phyloP scores from a whole-genome alignment of 37 sponge, comb jelly and placozoan species.

The Trichoplax adhaerens region DNA sequence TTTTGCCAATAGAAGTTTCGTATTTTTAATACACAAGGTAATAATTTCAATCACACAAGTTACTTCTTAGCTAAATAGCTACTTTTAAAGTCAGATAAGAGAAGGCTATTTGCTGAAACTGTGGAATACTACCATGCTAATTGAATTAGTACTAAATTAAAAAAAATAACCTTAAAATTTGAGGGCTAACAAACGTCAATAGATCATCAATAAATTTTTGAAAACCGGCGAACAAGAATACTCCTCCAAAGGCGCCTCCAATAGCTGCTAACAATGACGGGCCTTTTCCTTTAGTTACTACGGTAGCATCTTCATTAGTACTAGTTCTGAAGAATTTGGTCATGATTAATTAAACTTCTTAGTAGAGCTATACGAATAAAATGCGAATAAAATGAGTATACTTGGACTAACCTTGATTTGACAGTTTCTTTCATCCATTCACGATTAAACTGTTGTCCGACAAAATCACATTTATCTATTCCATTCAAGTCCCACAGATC shows the following conservation, averaged over 20 bases:
- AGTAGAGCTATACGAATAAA: too few species aligned
- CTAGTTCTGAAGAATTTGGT: neutral
- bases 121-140: too few species aligned
- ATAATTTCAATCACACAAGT: too few species aligned
- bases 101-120: too few species aligned
- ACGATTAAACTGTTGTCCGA: slow-evolving; percentile 34
- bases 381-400: neutral
- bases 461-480: slow-evolving; percentile 34
- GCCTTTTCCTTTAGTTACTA: too few species aligned
- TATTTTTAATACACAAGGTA: too few species aligned
- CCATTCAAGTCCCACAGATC: slow-evolving; percentile 49
- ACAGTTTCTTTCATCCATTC: slow-evolving; percentile 42
- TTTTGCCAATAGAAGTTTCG: neutral
- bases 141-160: neutral
- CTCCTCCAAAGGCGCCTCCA: slow-evolving; percentile 17
- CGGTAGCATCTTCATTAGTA: too few species aligned
- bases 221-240: slow-evolving; percentile 5
- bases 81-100: too few species aligned
- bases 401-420: slow-evolving; percentile 26
- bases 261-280: slow-evolving; percentile 25
- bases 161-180: slow-evolving; percentile 19
- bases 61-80: too few species aligned
- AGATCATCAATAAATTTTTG: slow-evolving; percentile 23
- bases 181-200: slow-evolving; percentile 34
- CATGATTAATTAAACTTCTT: too few species aligned